Base-by-base conservation (phyloP, 2,113 vertebrate species). In the Microtus pennsylvanicus region DNA sequence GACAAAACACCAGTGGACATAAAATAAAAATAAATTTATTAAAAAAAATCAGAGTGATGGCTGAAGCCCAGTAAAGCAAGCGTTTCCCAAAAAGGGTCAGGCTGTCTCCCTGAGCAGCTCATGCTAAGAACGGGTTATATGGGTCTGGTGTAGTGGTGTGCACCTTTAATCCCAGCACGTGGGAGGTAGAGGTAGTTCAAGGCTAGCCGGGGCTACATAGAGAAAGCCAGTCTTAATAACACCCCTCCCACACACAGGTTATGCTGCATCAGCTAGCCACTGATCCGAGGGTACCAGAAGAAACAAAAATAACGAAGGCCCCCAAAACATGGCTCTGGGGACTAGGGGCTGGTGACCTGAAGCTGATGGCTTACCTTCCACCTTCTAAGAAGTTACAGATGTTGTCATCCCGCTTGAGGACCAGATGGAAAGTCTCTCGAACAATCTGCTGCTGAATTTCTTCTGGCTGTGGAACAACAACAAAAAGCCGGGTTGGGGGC, bases 311-410 rank as follows among this genome's bases (percentile, higher is more conserved):
- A 19, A 78, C 1, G 26, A 88, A 38, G 63, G 42, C 38, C 81
- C 76, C 12, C 42, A 42, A 26, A 87, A 38, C 55, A 50, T 13
- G 50, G 17, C 67, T 4, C 24, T 4, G 17, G 30, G 33, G 12
- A 93, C 80, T 38, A 85, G 26, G 58, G 33, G 30, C 3, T 7
- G 10, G 42, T 1, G 9, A 75, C 81, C 19, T 5, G 12, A 91
- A 95, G 50, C 87, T 35, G 38, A 65, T 42, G n/a, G 14, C 47
- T 95, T 97, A 98, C 99, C 99, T 99, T 98, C 99, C 99, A 0
- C 99, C 99, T 98, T 99, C 99, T 92, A 99, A 97, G 98, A 99
- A 99, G 97, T 99, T 99, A 98, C 99, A 99, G 97, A 99, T 99
- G 75, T 99, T 99, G 97, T 99, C 99, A 19, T 99, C 99, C 72